Evolutionary conservation across 2,113 vertebrate species (phyloP), one percentile per base, ranked within the genome.

Genomic region (Heterotilapia buettikoferi): DNA sequence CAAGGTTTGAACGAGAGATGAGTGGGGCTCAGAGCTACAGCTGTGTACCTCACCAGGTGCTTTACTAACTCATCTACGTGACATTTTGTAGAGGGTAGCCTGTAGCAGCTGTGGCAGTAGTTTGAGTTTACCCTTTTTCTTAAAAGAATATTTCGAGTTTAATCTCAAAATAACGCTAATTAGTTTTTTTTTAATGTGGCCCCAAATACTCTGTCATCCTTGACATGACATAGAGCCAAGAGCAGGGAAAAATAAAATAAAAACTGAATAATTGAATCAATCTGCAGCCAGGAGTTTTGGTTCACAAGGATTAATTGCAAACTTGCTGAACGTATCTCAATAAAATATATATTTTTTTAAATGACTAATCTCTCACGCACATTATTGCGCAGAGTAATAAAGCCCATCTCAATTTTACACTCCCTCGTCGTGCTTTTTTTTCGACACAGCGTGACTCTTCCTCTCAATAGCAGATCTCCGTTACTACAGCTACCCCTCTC

Each of bases 381-480:
- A 29, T 47, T 73, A 18, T 73, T 47, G 40, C 6, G 68, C 40
- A 29, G 14, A 76, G 24, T 18, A 76, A 45, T 10, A 45, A 45
- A 45, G 13, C 21, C 5, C 0, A 73, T 45, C 14, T 76, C 36
- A 71, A 24, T 71, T 71, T 14, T 68, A 68, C 36, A 9, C 2
- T 5, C 36, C 6, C n/a, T 40, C 63, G 33, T 21, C 33, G 11
- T 43, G 6, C 40, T 76, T 76, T 47, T 9, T 3, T 59, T 36
- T 36, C 10, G 4, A 1, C n/a, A 40, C 38, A 43, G 61, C 56
- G 94, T 93, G 84, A 63, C 18, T 47, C 86, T n/a, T 90, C 10
- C 0, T 29, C 3, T 0, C 0, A 6, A 50, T 81, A 88, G 88
- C 90, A 14, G 93, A 95, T 95, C 95, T 95, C 45, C n/a, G 89